These are phyloP conservation scores for Pteronotus mesoamericanus DNA, from an alignment of 2,797 vertebrate species.

Conservation along the genomic window DNA sequence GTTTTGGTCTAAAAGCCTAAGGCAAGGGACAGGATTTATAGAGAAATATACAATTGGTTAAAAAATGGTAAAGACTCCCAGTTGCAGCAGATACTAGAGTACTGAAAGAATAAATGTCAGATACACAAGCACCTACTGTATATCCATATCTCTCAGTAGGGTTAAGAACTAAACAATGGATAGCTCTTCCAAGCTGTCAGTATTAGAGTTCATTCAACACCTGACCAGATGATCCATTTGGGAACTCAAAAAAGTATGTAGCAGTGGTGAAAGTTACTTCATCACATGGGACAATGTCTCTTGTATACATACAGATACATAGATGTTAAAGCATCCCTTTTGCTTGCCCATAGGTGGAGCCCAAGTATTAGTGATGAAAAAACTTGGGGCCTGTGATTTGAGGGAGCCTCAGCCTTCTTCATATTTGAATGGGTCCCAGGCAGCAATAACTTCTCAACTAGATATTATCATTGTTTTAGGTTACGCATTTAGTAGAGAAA, in stretches of 20 bases:
- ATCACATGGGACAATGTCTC: neutral
- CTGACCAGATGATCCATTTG: neutral
- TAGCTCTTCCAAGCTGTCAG: neutral
- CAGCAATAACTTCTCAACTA: neutral
- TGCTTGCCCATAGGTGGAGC: neutral
- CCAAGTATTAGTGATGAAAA: constrained; percentile 16
- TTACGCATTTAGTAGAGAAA: constrained; percentile 12
- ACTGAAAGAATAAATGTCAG: neutral
- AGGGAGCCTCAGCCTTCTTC: neutral
- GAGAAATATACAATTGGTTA: neutral
- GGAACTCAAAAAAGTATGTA: neutral
- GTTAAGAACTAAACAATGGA: neutral
- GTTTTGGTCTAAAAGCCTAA: constrained; percentile 6
- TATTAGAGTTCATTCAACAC: neutral
- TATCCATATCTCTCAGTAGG: neutral
- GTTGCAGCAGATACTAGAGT: neutral
- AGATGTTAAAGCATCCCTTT: neutral
- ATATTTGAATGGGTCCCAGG: neutral
- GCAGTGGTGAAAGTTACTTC: neutral
- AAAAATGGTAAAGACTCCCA: neutral
- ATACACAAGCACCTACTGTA: neutral
- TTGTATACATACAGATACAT: neutral
- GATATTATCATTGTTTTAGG: neutral
- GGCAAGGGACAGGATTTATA: neutral
- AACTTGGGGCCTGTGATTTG: neutral